phyloP scores from a whole-genome alignment of 2,888 invertebrate genomes.

The Eremobia ochroleuca region DNA sequence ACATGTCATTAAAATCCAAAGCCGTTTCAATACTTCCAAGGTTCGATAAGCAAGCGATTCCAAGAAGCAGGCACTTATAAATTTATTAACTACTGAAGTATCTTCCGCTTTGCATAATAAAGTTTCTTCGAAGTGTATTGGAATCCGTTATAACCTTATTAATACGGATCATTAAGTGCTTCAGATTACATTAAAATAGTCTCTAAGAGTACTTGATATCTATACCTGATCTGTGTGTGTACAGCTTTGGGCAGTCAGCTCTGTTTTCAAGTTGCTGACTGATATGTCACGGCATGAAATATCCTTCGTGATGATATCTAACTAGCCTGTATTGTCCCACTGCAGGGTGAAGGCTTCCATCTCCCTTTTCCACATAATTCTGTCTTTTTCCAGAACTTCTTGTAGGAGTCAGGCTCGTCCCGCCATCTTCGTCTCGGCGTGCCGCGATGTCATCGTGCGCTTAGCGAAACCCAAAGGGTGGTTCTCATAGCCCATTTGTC shows the following conservation, averaged over 20 bases:
- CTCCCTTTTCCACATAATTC: background rate
- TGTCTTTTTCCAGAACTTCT: background rate
- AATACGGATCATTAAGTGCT: background rate
- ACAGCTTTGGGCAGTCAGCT: background rate
- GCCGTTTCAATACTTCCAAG: slow-evolving; percentile 26
- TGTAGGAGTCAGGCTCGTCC: background rate
- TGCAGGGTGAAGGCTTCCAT: background rate
- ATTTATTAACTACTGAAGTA: slow-evolving; percentile 29
- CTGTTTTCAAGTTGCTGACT: background rate
- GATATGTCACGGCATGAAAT: too few species aligned
- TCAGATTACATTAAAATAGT: background rate
- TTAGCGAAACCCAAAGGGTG: background rate
- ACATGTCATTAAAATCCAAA: slow-evolving; percentile 21
- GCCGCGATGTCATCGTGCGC: background rate
- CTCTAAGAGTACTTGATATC: background rate
- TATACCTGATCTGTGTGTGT: background rate
- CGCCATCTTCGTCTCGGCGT: background rate
- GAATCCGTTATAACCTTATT: slow-evolving; percentile 11
- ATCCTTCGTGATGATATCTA: background rate
- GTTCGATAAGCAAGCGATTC: slow-evolving; percentile 21
- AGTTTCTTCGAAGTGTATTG: slow-evolving; percentile 34
- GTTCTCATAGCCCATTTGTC: background rate
- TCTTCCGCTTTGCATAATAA: slow-evolving; percentile 35
- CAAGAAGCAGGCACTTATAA: slow-evolving; percentile 24
- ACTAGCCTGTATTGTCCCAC: background rate